Conservation (phyloP, 92 coral and sea anemone genomes). For the Phenganax marumi region DNA sequence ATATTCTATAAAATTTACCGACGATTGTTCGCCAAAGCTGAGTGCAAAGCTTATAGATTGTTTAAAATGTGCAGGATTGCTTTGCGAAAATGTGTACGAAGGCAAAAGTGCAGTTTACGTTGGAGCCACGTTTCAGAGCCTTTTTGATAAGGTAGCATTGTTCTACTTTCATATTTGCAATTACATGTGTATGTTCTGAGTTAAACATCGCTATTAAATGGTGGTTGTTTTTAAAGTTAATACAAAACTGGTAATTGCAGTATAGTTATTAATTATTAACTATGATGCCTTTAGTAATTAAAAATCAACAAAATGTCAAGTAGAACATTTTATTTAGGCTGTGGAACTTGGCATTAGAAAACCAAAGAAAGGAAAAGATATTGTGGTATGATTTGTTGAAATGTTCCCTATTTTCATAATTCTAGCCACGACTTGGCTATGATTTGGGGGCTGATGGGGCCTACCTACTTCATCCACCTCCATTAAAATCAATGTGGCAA, state of each 20-base stretch:
- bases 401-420: not conserved
- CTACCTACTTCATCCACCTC: too few species aligned
- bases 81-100: constrained; percentile 61
- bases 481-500: too few species aligned
- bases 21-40: constrained; percentile 64
- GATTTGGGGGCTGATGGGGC: not conserved
- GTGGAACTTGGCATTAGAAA: constrained; percentile 77
- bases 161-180: not conserved
- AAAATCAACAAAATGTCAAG: not conserved
- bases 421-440: constrained; percentile 41
- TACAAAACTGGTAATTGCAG: not conserved
- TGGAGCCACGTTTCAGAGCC: constrained; percentile 65
- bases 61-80: constrained; percentile 56
- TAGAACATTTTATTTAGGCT: constrained; percentile 60
- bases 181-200: not conserved
- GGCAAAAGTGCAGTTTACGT: constrained; percentile 66
- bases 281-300: too few species aligned
- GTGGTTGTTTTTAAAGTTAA: not conserved
- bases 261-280: too few species aligned
- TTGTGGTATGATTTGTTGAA: not conserved
- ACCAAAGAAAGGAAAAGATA: constrained; percentile 47
- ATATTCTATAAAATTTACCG: constrained; percentile 69
- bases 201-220: not conserved
- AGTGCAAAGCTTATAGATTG: constrained; percentile 75
- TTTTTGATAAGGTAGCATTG: constrained; percentile 65